These are phyloP conservation scores for Rotaria socialis DNA, from an alignment of 2,888 invertebrate genomes.

Conservation along the genomic window DNA sequence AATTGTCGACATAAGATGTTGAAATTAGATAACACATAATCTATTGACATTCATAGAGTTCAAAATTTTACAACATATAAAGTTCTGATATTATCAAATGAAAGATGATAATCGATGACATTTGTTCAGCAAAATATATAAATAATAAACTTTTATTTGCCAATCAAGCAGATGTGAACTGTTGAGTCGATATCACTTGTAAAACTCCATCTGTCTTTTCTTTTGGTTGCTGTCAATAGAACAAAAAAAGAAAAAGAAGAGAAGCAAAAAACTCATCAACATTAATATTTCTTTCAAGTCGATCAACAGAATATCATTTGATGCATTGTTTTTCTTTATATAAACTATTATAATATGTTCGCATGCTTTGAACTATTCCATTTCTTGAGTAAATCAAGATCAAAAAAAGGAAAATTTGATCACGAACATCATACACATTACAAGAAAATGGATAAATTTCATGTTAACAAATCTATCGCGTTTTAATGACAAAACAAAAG, in stretches of 20 bases:
- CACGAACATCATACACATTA: background rate
- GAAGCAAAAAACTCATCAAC: too few species aligned
- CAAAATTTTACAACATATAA: background rate
- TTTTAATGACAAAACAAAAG: background rate
- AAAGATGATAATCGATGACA: background rate
- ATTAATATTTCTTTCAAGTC: background rate
- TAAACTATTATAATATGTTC: background rate
- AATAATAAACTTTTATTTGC: background rate
- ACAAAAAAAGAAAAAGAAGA: too few species aligned
- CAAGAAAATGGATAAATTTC: background rate
- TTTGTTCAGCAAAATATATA: too few species aligned
- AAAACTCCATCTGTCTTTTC: background rate
- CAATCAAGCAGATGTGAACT: background rate
- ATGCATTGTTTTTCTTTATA: background rate
- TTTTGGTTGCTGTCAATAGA: background rate
- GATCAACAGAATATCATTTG: background rate
- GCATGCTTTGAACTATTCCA: background rate
- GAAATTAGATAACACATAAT: background rate
- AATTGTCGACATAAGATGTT: background rate
- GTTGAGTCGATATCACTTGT: background rate
- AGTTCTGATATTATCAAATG: background rate
- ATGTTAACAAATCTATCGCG: background rate
- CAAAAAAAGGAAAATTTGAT: background rate
- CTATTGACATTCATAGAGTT: background rate
- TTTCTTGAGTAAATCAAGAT: constrained; percentile 9